Base-by-base conservation (phyloP, 2,888 invertebrate species). In the Sminthurinus aureus region DNA sequence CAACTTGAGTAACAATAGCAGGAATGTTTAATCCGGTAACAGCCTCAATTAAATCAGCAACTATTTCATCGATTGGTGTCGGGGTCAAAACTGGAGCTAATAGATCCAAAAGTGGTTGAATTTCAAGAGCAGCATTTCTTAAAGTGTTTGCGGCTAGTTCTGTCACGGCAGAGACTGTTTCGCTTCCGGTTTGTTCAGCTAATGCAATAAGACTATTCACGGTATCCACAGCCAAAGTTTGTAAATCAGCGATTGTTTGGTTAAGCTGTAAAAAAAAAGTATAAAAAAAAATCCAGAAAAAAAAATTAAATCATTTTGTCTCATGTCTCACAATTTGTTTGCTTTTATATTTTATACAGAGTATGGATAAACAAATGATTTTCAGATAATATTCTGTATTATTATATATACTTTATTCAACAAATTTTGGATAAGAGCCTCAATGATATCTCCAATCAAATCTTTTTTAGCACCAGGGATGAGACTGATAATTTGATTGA, bases 71-170 rank as follows among this genome's bases (percentile, higher is more conserved):
- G 1, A 26, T 24, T 11, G 24, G 26, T 12, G 24, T 24, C 0
- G 73, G 73, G 3, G 15, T 11, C 11, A 73, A 26, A 26, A 73
- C 24, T 24, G 73, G 73, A 9, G 73, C 22, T 2, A 73, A 24
- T 24, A 73, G 73, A 26, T 73, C 73, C 15, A 73, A 24, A 22
- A 73, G 26, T 0, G 73, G 73, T 73, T 73, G 73, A 24, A 73
- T 73, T 73, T 73, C 73, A 73, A 26, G 24, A 26, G 38, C 73
- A 24, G 73, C 73, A 15, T 24, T 24, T 20, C 15, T 73, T 3
- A 73, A 26, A 12, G 73, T 26, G 0, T 26, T 20, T 8, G 24
- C 73, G 26, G 73, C 73, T 26, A 73, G 2, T 0, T 4, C 26
- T 15, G 20, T 73, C 8, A 73, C 24, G 18, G 73, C 73, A 24